Percentiles rank a stretch among this genome's conserved stretches.
phyloP scores from a whole-genome alignment of 2,888 invertebrate species.

The Agrotis ipsilon region DNA sequence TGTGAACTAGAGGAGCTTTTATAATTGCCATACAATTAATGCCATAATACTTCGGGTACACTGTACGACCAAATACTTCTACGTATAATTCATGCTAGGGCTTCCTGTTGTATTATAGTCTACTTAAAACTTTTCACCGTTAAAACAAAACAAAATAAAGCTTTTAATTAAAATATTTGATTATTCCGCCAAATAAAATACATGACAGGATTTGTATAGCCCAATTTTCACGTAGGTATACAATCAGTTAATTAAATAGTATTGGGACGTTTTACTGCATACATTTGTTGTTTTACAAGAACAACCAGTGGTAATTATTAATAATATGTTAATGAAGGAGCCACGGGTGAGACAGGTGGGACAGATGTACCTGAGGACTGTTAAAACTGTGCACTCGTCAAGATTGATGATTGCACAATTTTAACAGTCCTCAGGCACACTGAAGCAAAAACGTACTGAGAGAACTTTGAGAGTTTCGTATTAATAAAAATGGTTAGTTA shows the following conservation, averaged over 20 bases:
- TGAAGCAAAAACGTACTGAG: slow-evolving; percentile 46
- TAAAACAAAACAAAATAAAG: neutral
- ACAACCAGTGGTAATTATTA: slow-evolving; percentile 70
- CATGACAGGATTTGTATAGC: neutral
- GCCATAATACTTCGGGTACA: too few species aligned
- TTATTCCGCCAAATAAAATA: neutral
- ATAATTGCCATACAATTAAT: too few species aligned
- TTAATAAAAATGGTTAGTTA: slow-evolving; percentile 29
- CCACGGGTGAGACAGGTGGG: slow-evolving; percentile 70
- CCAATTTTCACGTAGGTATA: slow-evolving; percentile 9
- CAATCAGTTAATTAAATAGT: slow-evolving; percentile 37
- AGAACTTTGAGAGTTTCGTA: slow-evolving; percentile 52
- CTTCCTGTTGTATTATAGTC: neutral
- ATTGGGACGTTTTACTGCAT: slow-evolving; percentile 23
- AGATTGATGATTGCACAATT: too few species aligned
- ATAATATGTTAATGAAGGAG: slow-evolving; percentile 74
- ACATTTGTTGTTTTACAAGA: slow-evolving; percentile 54
- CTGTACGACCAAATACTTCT: too few species aligned
- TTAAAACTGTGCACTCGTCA: slow-evolving; percentile 70
- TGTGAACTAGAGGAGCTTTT: too few species aligned
- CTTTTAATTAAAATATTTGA: slow-evolving; percentile 21
- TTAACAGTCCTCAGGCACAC: too few species aligned
- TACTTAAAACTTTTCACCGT: too few species aligned
- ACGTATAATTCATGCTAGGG: too few species aligned
- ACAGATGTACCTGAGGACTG: slow-evolving; percentile 64